phyloP scores from a whole-genome alignment of 2,797 vertebrate genomes.

The Manis javanica region DNA sequence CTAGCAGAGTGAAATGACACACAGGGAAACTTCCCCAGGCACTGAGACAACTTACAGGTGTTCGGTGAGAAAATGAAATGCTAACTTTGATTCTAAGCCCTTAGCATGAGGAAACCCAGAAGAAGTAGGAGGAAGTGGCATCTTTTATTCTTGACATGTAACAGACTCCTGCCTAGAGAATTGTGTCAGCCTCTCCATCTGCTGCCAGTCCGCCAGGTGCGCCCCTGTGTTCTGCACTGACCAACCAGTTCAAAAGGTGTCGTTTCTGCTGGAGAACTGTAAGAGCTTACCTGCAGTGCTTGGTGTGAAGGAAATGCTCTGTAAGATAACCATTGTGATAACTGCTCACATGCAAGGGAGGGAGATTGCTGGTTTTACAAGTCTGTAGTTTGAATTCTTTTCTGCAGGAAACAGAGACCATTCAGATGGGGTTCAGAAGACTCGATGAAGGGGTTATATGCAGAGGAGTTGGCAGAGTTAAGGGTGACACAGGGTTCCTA shows the following conservation, averaged over 20 bases:
- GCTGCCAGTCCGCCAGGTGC: constrained; percentile 39
- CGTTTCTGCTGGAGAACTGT: constrained; percentile 53
- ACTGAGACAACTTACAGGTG: not conserved
- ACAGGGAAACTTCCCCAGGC: not conserved
- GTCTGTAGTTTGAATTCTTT: constrained; percentile 48
- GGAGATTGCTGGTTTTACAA: constrained; percentile 60
- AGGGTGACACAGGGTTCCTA: not conserved
- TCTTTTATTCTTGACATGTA: constrained; percentile 48
- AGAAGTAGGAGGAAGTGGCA: constrained; percentile 36
- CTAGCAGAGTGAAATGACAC: constrained; percentile 18
- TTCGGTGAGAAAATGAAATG: constrained; percentile 38
- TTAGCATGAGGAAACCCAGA: constrained; percentile 1
- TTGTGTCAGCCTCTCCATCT: not conserved
- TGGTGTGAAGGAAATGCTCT: constrained; percentile 52
- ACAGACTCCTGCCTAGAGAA: not conserved
- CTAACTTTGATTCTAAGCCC: constrained; percentile 21
- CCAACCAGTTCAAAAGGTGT: constrained; percentile 53
- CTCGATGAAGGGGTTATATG: constrained; percentile 21
- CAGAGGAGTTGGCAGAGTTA: not conserved
- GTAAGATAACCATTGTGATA: constrained; percentile 57
- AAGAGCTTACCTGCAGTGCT: not conserved
- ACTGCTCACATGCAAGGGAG: constrained; percentile 25
- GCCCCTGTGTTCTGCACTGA: not conserved
- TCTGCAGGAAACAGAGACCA: not conserved
- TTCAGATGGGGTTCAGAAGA: not conserved